These are phyloP conservation scores for Lomographa bimaculata DNA, from an alignment of 2,888 invertebrate genomes.

Conservation along the genomic window DNA sequence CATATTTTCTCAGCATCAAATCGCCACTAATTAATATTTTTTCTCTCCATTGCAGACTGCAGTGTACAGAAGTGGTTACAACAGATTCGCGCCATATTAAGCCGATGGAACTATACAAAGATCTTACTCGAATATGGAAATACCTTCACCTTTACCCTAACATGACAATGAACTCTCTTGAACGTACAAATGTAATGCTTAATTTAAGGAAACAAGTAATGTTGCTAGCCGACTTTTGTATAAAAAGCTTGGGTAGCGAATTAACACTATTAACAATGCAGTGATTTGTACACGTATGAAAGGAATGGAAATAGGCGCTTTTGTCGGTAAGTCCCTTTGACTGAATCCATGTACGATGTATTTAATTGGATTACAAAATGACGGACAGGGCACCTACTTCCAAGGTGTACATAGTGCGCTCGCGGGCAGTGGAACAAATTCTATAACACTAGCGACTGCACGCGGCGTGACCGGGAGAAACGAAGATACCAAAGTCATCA, in stretches of 20 bases:
- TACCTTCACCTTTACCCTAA: slow-evolving; percentile 68
- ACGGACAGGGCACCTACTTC: not conserved
- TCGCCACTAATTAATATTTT: slow-evolving; percentile 8
- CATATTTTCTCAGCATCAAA: too few species aligned
- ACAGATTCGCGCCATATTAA: slow-evolving; percentile 96
- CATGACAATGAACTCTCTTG: slow-evolving; percentile 84
- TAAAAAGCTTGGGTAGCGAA: slow-evolving; percentile 66
- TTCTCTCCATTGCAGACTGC: slow-evolving; percentile 92
- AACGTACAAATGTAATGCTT: slow-evolving; percentile 78
- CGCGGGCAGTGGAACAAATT: not conserved
- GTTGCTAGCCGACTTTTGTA: slow-evolving; percentile 74
- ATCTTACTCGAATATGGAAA: slow-evolving; percentile 75
- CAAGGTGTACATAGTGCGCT: not conserved
- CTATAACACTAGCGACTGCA: not conserved
- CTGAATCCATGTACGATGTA: slow-evolving; percentile 11
- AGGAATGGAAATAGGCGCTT: slow-evolving; percentile 26
- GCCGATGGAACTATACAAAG: slow-evolving; percentile 69
- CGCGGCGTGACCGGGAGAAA: too few species aligned
- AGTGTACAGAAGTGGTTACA: slow-evolving; percentile 96
- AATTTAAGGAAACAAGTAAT: slow-evolving; percentile 73
- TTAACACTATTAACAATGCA: slow-evolving; percentile 38
- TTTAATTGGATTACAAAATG: not conserved
- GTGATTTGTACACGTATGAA: slow-evolving; percentile 28
- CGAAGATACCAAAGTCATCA: slow-evolving; percentile 83
- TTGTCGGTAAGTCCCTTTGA: not conserved